These are phyloP conservation scores for Drosophila anomelani DNA, from an alignment of 2,888 invertebrate species.

Conservation along the genomic window DNA sequence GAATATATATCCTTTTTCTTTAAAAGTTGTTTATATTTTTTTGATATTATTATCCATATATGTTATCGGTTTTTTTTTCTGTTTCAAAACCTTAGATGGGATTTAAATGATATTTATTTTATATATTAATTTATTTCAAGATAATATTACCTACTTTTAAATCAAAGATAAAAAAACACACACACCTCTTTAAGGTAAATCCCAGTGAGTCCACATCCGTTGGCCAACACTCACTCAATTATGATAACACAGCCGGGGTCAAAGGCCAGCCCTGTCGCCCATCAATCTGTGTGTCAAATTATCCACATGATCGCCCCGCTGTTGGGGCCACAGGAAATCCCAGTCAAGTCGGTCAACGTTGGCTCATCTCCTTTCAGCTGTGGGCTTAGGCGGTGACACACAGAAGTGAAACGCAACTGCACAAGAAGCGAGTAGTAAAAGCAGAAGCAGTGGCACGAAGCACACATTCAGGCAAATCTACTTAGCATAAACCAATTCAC, in stretches of 20 bases:
- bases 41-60: too few species aligned
- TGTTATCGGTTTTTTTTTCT: too few species aligned
- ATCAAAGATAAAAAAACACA: background rate
- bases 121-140: background rate
- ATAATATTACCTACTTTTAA: background rate
- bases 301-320: conserved; percentile 43
- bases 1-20: too few species aligned
- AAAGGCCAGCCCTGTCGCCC: conserved; percentile 28
- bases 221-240: conserved; percentile 31
- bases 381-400: conserved; percentile 48
- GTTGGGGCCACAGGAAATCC: conserved; percentile 30
- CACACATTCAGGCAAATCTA: conserved; percentile 69
- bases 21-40: too few species aligned
- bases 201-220: background rate
- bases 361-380: conserved; percentile 42
- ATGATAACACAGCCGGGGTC: conserved; percentile 28
- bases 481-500: conserved; percentile 76
- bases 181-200: background rate
- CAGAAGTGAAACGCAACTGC: conserved; percentile 24
- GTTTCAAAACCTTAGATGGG: background rate
- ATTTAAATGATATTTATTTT: background rate
- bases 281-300: conserved; percentile 47
- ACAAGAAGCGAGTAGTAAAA: conserved; percentile 1
- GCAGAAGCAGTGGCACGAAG: background rate
- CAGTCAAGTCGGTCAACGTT: conserved; percentile 41